These are phyloP conservation scores for Mohoua ochrocephala DNA, from an alignment of 2,113 vertebrate genomes.

Conservation along the genomic window DNA sequence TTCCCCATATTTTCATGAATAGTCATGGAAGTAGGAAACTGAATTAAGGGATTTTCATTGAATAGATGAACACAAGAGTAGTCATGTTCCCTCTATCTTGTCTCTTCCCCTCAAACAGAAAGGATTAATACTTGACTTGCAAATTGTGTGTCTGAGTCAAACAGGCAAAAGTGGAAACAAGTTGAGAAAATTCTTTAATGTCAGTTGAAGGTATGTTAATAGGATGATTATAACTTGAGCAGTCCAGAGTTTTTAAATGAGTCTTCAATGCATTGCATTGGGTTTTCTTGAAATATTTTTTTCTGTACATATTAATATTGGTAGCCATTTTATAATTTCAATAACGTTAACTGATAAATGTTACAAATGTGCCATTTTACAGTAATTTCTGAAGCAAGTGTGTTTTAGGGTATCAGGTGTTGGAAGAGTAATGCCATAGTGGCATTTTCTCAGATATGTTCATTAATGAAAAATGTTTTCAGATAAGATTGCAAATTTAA, in stretches of 20 bases:
- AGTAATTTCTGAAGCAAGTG: background rate
- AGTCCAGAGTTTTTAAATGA: background rate
- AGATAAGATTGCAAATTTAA: background rate
- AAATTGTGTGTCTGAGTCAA: background rate
- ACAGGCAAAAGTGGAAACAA: background rate
- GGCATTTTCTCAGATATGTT: background rate
- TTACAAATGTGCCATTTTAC: background rate
- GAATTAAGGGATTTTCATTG: background rate
- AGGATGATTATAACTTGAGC: background rate
- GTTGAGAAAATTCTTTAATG: background rate
- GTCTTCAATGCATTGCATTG: background rate
- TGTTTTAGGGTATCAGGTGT: background rate
- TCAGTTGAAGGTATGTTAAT: background rate
- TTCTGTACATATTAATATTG: background rate
- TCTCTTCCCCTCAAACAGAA: background rate
- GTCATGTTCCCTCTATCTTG: background rate
- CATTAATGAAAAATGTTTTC: background rate
- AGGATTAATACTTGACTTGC: background rate
- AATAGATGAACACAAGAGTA: background rate
- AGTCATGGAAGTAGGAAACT: background rate
- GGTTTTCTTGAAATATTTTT: background rate
- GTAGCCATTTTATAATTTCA: background rate
- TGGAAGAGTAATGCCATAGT: background rate
- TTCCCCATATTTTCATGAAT: rapidly evolving
- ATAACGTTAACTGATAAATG: background rate